phyloP scores from a whole-genome alignment of 2,888 invertebrate genomes.

The Saturnia japonica region DNA sequence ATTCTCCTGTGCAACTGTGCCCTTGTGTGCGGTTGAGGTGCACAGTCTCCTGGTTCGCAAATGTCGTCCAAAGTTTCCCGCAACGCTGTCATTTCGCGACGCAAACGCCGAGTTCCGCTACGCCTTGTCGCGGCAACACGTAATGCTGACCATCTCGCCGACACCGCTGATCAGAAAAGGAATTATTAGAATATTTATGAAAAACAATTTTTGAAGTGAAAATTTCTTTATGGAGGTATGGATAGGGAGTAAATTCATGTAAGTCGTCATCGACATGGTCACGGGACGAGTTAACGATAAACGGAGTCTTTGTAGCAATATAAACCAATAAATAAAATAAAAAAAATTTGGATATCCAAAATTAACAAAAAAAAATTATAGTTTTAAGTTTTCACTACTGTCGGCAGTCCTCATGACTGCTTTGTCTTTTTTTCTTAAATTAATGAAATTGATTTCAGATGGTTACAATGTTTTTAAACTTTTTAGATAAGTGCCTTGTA shows the following conservation, averaged over 20 bases:
- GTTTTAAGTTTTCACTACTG: too few species aligned
- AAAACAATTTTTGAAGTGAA: too few species aligned
- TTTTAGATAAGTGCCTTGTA: neutral
- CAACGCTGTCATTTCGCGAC: conserved; percentile 83
- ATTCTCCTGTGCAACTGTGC: conserved; percentile 73
- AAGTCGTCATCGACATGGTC: too few species aligned
- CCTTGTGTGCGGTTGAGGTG: conserved; percentile 78
- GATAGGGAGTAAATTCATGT: too few species aligned
- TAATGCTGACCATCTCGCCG: conserved; percentile 76
- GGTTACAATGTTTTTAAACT: neutral
- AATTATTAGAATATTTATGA: neutral
- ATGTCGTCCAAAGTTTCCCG: conserved; percentile 82
- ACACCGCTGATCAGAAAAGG: conserved; percentile 53
- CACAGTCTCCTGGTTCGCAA: conserved; percentile 83
- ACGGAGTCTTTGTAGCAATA: too few species aligned
- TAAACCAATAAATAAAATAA: too few species aligned
- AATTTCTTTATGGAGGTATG: too few species aligned
- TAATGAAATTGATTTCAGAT: neutral
- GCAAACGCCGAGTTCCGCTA: conserved; percentile 75
- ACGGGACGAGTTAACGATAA: too few species aligned
- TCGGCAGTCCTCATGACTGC: too few species aligned
- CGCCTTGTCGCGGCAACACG: conserved; percentile 74
- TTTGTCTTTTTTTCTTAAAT: neutral
- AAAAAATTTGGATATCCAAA: too few species aligned
- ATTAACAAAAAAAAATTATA: too few species aligned